Conservation (phyloP, 2,888 invertebrate species). For the Torymus tubicola region DNA sequence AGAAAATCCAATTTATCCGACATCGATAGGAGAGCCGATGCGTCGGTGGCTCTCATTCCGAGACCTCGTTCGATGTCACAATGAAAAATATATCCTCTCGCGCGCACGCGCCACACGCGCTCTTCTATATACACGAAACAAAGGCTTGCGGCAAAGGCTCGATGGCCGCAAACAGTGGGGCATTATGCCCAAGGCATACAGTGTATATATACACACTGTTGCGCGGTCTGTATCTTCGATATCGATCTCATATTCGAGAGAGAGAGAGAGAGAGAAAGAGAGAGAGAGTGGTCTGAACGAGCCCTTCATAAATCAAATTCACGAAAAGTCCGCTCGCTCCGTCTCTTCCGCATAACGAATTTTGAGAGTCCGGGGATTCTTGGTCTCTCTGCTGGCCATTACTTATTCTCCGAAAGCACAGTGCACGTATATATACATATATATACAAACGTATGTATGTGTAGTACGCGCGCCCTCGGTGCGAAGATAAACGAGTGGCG, state of each 20-base stretch:
- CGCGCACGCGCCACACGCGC: neutral
- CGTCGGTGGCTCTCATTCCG: neutral
- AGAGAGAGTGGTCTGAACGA: neutral
- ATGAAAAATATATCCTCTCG: conserved; percentile 22
- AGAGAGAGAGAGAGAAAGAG: neutral
- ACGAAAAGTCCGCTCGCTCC: conserved; percentile 25
- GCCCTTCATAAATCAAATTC: conserved; percentile 42
- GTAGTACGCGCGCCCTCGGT: conserved; percentile 2
- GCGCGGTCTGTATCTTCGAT: neutral
- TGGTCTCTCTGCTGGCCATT: neutral
- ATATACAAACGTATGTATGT: neutral
- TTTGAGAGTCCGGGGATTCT: neutral
- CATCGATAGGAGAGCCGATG: neutral
- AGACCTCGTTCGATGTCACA: neutral
- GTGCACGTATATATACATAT: neutral
- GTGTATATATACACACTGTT: neutral
- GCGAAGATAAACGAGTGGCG: conserved; percentile 49
- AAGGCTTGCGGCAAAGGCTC: neutral
- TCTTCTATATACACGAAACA: neutral
- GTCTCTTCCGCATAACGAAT: conserved; percentile 31
- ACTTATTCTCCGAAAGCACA: conserved; percentile 24
- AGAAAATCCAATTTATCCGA: conserved; percentile 34
- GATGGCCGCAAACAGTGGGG: neutral
- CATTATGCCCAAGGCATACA: neutral
- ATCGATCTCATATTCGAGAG: conserved; percentile 25